Conservation (phyloP, 2,113 vertebrate genomes). For the Upupa epops region DNA sequence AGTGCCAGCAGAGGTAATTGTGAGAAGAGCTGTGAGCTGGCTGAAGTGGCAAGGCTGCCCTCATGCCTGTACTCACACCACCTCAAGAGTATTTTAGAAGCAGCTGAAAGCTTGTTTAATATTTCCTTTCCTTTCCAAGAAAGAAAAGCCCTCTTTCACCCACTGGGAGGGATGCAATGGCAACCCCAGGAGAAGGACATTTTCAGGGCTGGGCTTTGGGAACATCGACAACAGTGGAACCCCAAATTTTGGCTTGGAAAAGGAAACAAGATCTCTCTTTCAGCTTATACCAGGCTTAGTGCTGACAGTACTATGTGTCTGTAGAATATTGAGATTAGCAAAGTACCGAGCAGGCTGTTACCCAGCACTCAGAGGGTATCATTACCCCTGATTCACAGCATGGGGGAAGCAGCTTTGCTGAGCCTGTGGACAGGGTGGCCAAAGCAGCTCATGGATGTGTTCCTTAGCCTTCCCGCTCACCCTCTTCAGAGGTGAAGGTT, state of each 20-base stretch:
- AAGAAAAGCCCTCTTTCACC: background rate
- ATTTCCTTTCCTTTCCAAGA: background rate
- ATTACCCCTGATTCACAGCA: background rate
- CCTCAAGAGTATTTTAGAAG: background rate
- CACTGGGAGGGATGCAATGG: accelerated
- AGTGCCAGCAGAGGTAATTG: background rate
- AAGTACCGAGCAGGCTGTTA: background rate
- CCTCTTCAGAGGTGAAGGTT: background rate
- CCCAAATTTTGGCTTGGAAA: background rate
- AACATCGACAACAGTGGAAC: background rate
- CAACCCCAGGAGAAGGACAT: background rate
- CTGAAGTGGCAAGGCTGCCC: accelerated
- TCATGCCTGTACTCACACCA: accelerated
- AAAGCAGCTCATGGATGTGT: background rate
- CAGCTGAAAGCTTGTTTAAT: background rate
- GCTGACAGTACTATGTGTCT: background rate
- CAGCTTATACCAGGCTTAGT: background rate
- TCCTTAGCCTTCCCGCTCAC: background rate
- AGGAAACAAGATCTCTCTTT: background rate
- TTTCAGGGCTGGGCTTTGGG: background rate
- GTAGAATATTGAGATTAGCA: background rate
- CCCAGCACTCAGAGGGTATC: accelerated
- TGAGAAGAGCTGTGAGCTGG: background rate
- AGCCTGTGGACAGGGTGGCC: background rate
- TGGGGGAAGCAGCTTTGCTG: background rate